phyloP scores from a whole-genome alignment of 2,113 vertebrate genomes.

The Pseudopipra pipra region DNA sequence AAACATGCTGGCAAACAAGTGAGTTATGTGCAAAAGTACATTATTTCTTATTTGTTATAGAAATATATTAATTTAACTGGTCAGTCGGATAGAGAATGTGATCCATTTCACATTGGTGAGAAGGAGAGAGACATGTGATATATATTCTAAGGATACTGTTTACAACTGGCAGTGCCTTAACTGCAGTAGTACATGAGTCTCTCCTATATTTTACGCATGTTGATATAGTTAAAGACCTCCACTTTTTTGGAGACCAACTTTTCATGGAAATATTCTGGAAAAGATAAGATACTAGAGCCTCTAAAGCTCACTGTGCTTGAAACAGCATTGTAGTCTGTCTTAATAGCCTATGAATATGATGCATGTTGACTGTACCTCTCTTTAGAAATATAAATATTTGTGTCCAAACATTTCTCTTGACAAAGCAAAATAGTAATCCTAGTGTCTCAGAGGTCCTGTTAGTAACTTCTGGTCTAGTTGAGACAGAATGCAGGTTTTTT shows the following conservation, averaged over 20 bases:
- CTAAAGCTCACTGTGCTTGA: neutral
- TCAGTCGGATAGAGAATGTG: neutral
- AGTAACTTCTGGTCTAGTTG: neutral
- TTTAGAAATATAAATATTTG: neutral
- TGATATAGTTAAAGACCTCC: neutral
- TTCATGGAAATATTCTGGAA: neutral
- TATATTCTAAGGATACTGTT: neutral
- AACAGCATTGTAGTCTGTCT: neutral
- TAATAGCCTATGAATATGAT: neutral
- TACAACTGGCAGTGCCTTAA: neutral
- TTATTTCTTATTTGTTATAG: neutral
- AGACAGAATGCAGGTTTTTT: neutral
- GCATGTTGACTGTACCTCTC: neutral
- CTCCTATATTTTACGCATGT: neutral
- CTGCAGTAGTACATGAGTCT: neutral
- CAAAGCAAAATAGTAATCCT: neutral
- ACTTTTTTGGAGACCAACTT: neutral
- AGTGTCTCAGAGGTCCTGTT: neutral
- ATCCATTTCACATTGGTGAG: neutral
- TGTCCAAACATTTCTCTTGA: neutral
- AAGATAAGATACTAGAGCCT: neutral
- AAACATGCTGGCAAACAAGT: constrained; percentile 98
- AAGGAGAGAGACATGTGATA: neutral
- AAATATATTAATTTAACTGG: neutral
- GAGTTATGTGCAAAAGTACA: constrained; percentile 48